Base-by-base conservation (phyloP, 2,797 vertebrate species). In the Falco peregrinus region DNA sequence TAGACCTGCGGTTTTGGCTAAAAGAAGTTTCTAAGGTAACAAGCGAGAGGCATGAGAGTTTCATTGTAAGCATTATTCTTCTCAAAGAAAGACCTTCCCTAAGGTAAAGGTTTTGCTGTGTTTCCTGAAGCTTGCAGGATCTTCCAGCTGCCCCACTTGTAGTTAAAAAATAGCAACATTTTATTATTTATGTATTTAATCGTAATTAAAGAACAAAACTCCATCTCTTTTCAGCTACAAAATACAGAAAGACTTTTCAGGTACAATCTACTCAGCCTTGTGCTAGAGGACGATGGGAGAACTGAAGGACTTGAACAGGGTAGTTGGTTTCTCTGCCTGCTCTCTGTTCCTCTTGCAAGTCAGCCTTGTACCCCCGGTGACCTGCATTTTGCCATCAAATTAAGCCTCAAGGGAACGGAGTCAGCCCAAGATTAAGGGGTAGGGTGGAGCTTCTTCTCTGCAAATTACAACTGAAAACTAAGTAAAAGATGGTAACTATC, bases 391-490 rank as follows among this genome's bases (percentile, higher is more conserved):
- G 39, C 69, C 35, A 73, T 59, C 37, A 59, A 60, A 79, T 59
- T 59, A 76, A 43, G 33, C 9, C 56, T 74, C 68, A 39, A 79
- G 54, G 76, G 67, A 91, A 79, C 9, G 7, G 31, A 50, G 43
- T 74, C 64, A 77, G 25, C 5, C 54, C 1, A 2, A 91, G 78
- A 31, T 70, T 89, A 80, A 80, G 17, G 33, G 16, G 35, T 22
- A 75, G 59, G 63, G 71, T 85, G 75, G 75, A 92, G 82, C 21
- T 37, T 17, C 65, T 92, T 89, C 63, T 87, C 43, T 29, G 56
- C 29, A 87, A 39, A 95, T 91, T 73, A 63, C 51, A 92, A n/a
- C 28, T 50, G n/a, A 71, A 88, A 96, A 84, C 17, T 47, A 69
- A 85, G 60, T 50, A 81, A 81, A 86, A 64, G 29, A 22, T 35